Evolutionary conservation across 2,113 vertebrate species (phyloP).

Genomic region (Sapayoa aenigma): DNA sequence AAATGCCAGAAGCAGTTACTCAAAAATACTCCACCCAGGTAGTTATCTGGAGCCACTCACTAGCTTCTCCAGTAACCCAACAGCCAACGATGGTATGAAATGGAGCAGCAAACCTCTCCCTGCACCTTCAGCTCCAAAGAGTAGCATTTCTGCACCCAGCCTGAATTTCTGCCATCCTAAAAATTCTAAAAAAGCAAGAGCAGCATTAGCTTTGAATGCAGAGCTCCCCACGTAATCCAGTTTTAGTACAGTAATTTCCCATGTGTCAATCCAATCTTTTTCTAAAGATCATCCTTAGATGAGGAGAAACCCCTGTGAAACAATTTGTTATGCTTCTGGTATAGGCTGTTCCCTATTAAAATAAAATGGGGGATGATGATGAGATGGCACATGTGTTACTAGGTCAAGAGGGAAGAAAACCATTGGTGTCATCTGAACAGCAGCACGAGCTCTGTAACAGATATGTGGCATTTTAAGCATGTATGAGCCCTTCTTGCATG

Average conservation of each 20-base stretch:
- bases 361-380: not conserved
- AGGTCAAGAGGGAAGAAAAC: not conserved
- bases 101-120: not conserved
- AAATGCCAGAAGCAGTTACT: not conserved
- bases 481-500: not conserved
- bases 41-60: not conserved
- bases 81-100: rapidly evolving
- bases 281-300: not conserved
- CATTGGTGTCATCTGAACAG: not conserved
- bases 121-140: not conserved
- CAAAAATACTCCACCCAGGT: not conserved
- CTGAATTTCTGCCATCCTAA: not conserved
- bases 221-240: not conserved
- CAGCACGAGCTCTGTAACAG: not conserved
- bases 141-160: not conserved
- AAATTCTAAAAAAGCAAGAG: not conserved
- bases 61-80: not conserved
- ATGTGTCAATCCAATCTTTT: not conserved
- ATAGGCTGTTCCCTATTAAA: not conserved
- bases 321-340: not conserved
- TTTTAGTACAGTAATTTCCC: not conserved
- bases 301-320: not conserved
- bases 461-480: not conserved
- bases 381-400: not conserved
- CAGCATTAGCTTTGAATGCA: not conserved